phyloP scores from a whole-genome alignment of 2,113 vertebrate genomes.

The Calyptommatus sinebrachiatus region DNA sequence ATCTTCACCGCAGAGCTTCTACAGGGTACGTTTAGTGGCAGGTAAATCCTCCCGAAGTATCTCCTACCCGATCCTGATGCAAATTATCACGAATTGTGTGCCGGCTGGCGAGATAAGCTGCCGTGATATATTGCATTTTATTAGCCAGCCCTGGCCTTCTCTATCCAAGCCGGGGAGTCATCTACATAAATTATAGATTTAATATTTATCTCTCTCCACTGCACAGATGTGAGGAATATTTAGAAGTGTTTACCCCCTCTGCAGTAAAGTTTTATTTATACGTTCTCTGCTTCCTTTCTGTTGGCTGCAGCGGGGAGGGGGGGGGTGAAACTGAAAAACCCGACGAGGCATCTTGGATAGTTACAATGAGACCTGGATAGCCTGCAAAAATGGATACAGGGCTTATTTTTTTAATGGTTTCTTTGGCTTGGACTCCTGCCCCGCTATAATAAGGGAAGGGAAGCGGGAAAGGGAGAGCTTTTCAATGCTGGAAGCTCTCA shows the following conservation, averaged over 20 bases:
- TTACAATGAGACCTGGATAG: neutral
- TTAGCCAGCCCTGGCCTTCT: slow-evolving; percentile 18
- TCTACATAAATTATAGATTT: slow-evolving; percentile 53
- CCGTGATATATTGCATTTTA: slow-evolving; percentile 39
- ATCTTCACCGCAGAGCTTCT: neutral
- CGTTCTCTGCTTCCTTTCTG: neutral
- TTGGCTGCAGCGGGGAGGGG: rapidly evolving
- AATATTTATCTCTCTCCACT: slow-evolving; percentile 40
- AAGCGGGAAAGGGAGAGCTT: too few relatives aligned
- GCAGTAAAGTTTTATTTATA: slow-evolving; percentile 60
- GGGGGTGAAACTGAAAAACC: neutral
- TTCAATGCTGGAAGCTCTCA: too few relatives aligned
- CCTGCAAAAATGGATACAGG: neutral
- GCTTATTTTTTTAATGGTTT: too few relatives aligned
- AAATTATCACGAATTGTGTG: neutral
- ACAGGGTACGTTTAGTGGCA: neutral
- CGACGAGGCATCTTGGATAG: neutral
- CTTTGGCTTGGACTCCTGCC: too few relatives aligned
- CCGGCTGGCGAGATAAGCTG: slow-evolving; percentile 14
- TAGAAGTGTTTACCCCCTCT: slow-evolving; percentile 16
- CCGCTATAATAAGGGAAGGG: too few relatives aligned
- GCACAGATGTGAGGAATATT: slow-evolving; percentile 3
- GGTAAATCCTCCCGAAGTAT: neutral
- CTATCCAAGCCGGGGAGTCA: slow-evolving; percentile 26
- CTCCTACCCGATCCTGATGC: neutral